phyloP scores from a whole-genome alignment of 1,140 invertebrate species.

The Cryptotermes secundus region DNA sequence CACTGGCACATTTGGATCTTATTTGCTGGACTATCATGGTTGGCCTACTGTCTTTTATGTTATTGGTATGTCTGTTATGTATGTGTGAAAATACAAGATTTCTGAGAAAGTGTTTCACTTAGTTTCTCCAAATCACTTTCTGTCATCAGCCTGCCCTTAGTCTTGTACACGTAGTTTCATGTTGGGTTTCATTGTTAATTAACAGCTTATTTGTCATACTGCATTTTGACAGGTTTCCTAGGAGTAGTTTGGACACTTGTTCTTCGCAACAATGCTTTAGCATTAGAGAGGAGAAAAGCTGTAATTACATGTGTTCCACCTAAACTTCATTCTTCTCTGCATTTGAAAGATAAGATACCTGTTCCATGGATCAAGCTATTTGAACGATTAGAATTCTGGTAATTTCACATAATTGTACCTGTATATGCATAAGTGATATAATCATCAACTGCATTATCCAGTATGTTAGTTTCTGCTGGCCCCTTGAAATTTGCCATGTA shows the following conservation, averaged over 20 bases:
- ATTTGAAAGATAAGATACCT: constrained; percentile 39
- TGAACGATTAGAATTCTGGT: constrained; percentile 60
- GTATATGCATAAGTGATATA: too few relatives aligned
- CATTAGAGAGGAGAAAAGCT: constrained; percentile 42
- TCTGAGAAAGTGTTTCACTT: too few relatives aligned
- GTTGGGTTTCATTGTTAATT: background rate
- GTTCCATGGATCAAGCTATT: constrained; percentile 59
- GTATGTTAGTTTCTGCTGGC: too few relatives aligned
- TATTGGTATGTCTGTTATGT: constrained; percentile 54
- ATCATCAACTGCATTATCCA: too few relatives aligned
- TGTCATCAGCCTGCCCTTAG: too few relatives aligned
- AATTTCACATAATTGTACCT: constrained; percentile 31
- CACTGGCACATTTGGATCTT: constrained; percentile 67
- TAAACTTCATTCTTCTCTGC: constrained; percentile 32
- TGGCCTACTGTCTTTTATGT: constrained; percentile 69
- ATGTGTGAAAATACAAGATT: too few relatives aligned
- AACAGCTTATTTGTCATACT: background rate
- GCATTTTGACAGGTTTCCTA: constrained; percentile 49
- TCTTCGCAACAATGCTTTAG: constrained; percentile 52
- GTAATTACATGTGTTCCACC: constrained; percentile 39
- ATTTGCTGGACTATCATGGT: constrained; percentile 64
- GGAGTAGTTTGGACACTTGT: constrained; percentile 56
- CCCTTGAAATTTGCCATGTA: too few relatives aligned
- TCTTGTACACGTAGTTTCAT: too few relatives aligned
- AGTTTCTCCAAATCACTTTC: too few relatives aligned